phyloP scores from a whole-genome alignment of 2,113 vertebrate genomes.

The Barbus barbus region DNA sequence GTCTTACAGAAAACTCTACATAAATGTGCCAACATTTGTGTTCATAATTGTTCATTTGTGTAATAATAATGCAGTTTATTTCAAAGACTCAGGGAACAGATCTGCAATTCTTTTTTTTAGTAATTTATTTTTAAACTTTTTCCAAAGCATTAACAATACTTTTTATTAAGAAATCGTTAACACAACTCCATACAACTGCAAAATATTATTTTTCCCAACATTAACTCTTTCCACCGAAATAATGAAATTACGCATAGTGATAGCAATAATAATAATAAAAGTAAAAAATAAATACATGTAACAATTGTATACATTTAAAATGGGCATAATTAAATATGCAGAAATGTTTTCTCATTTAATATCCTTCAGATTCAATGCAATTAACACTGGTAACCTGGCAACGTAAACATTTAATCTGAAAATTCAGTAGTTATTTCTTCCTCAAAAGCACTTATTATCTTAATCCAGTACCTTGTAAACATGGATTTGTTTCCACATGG shows the following conservation, averaged over 20 bases:
- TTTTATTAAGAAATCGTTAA: too few species aligned
- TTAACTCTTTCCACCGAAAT: too few species aligned
- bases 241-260: too few species aligned
- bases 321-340: too few species aligned
- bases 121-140: too few species aligned
- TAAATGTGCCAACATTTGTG: neutral
- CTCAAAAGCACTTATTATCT: neutral
- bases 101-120: too few species aligned
- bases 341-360: neutral
- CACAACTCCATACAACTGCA: too few species aligned
- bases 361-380: neutral
- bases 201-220: too few species aligned
- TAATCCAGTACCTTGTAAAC: neutral
- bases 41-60: neutral
- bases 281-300: too few species aligned
- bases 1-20: neutral
- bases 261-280: too few species aligned
- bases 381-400: neutral
- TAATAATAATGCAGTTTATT: neutral
- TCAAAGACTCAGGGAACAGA: neutral
- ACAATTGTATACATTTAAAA: too few species aligned
- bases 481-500: neutral
- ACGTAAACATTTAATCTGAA: neutral
- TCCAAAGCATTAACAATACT: too few species aligned
- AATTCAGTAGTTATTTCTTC: neutral